Evolutionary conservation across 2,113 vertebrate genomes (phyloP), one percentile per base, ranked within the genome.

Genomic region (Melanerpes aurifrons): DNA sequence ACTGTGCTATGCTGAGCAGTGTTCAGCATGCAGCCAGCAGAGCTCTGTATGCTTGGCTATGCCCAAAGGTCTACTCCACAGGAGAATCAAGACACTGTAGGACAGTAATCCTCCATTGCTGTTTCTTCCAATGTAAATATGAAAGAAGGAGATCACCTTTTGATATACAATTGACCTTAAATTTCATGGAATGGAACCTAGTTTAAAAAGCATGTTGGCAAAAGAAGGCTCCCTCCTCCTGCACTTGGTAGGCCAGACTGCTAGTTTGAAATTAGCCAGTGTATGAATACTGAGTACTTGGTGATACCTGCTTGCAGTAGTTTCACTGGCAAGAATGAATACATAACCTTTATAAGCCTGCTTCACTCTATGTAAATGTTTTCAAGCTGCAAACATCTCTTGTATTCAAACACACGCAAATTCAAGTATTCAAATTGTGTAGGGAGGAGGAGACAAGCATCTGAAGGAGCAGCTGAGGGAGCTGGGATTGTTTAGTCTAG

Each of bases 321-420:
- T 89, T 87, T 80, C 31, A 76, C 47, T 64, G 47, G 28, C 92
- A 89, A 90, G 62, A 87, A 71, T 57, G 9, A 77, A 68, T 22
- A 68, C 16, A 26, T 58, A 87, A 84, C 67, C 63, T 86, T 93
- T 90, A 89, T 56, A 92, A 90, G 74, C 45, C 92, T 92, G 69
- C 84, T 86, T 93, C 77, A 78, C 26, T 76, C 29, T 24, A 3
- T 14, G 24, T 16, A 67, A 48, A 13, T 79, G 26, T 69, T 75
- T 76, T 85, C 78, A 84, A 79, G 43, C 37, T 70, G 56, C 20
- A 82, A 74, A 62, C 15, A 73, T 18, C 35, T 64, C n/a, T 45
- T 85, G n/a, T 56, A 79, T 73, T 75, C 86, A 84, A 26, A 82
- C 15, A 40, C 14, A 70, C 14, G 89, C 58, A 81, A 82, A 56